Evolutionary conservation across 2,888 invertebrate species (phyloP).

Genomic region (Ecliptopera silaceata): DNA sequence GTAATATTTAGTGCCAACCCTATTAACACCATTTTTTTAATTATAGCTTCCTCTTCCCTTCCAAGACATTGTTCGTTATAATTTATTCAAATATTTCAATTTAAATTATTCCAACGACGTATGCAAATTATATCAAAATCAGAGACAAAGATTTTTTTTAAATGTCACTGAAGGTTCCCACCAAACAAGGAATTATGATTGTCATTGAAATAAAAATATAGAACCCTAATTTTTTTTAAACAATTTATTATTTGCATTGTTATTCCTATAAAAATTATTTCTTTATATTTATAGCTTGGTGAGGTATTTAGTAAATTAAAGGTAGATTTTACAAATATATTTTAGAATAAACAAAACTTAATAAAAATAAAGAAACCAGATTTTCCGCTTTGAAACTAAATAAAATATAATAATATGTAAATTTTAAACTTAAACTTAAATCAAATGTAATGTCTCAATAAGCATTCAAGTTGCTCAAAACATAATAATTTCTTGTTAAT

Average conservation of each 20-base stretch:
- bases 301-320: no score
- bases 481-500: neutral
- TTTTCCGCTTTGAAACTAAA: neutral
- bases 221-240: conserved; percentile 36
- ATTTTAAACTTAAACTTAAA: neutral
- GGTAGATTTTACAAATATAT: no score
- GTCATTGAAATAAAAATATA: conserved; percentile 39
- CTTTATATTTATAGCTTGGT: no score
- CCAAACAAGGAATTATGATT: conserved; percentile 57
- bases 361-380: no score
- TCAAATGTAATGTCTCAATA: conserved; percentile 13
- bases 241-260: conserved; percentile 2
- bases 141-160: conserved; percentile 57
- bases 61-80: conserved; percentile 74
- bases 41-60: conserved; percentile 73
- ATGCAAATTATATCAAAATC: conserved; percentile 77
- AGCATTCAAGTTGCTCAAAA: conserved; percentile 1
- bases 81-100: conserved; percentile 76
- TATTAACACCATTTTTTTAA: conserved; percentile 65
- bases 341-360: no score
- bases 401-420: no score
- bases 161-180: conserved; percentile 73
- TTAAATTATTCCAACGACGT: conserved; percentile 62
- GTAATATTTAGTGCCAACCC: conserved; percentile 49
- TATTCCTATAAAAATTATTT: neutral